Evolutionary conservation across 2,797 vertebrate genomes (phyloP), one percentile per base, ranked within the genome.

Genomic region (Melanogrammus aeglefinus): DNA sequence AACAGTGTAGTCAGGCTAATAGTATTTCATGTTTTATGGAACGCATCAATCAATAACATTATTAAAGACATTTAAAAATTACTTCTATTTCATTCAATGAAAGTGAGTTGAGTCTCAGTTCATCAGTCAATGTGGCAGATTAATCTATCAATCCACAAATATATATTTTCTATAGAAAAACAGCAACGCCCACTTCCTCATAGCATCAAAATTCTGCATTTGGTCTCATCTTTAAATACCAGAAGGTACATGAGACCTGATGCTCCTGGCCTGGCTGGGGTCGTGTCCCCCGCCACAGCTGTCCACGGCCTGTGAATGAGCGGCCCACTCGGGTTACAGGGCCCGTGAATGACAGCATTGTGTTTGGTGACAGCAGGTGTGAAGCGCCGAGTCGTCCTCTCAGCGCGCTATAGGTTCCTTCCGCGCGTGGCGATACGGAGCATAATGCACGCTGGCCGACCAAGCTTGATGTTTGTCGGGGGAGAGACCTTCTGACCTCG

Each of bases 351-450:
- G 86, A 80, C 82, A 86, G 84, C 86, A 79, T 86, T 86, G 86
- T 84, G 81, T 91, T 89, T 75, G 80, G 78, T 76, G 77, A 91
- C 91, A 91, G 88, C 91, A 91, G 88, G 91, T 92, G 92, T 86
- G 85, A 80, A 82, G 79, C 81, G 77, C 76, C 85, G 86, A 73
- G 47, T 39, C 27, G 70, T 75, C n/a, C 4, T 77, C 36, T 44
- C 47, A 14, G 51, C 75, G 29, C 29, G 6, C 29, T 18, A 35
- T 24, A 33, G 27, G 16, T 21, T 8, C 8, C 7, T 10, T 13
- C 35, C 73, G 31, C 81, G 66, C 83, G 79, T 81, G 84, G 57
- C 13, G 4, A 63, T 38, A 78, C 4, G 3, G 77, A 86, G 87
- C 74, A 31, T 18, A 75, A 86, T 87, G 83, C 80, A 84, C 51